Evolutionary conservation across 2,113 vertebrate species (phyloP).

Genomic region (Gallinago paraguaiae): DNA sequence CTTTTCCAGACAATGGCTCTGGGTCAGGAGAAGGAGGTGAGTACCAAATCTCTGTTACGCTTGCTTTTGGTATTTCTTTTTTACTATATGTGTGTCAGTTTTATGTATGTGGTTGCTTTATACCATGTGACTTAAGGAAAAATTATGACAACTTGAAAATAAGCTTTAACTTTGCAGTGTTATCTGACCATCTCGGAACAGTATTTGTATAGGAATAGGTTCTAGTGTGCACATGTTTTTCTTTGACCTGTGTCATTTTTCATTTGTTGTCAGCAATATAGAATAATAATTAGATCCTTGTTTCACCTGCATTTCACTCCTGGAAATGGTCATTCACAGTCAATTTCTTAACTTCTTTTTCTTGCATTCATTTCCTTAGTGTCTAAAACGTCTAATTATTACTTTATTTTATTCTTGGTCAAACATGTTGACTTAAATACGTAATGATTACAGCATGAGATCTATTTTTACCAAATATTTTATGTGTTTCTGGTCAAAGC

Average conservation of each 20-base stretch:
- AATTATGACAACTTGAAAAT: neutral
- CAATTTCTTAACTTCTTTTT: neutral
- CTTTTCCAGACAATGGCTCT: constrained; percentile 85
- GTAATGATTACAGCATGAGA: neutral
- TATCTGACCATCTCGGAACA: neutral
- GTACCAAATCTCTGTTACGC: constrained; percentile 17
- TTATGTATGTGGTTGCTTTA: neutral
- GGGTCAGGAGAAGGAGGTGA: constrained; percentile 92
- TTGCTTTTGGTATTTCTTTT: neutral
- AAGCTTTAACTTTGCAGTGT: neutral
- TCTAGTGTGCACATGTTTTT: neutral
- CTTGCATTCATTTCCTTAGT: neutral
- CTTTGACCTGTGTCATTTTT: neutral
- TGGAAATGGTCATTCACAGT: neutral
- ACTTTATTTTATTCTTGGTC: neutral
- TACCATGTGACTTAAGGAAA: neutral
- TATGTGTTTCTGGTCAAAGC: neutral
- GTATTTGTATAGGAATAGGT: neutral
- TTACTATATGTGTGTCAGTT: neutral
- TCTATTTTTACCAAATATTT: neutral
- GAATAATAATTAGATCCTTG: neutral
- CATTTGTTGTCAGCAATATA: neutral
- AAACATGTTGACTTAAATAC: neutral
- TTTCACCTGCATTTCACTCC: neutral
- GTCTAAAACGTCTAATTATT: neutral